These are phyloP conservation scores for Pantherophis guttatus DNA, from an alignment of 2,113 vertebrate species.

Conservation along the genomic window DNA sequence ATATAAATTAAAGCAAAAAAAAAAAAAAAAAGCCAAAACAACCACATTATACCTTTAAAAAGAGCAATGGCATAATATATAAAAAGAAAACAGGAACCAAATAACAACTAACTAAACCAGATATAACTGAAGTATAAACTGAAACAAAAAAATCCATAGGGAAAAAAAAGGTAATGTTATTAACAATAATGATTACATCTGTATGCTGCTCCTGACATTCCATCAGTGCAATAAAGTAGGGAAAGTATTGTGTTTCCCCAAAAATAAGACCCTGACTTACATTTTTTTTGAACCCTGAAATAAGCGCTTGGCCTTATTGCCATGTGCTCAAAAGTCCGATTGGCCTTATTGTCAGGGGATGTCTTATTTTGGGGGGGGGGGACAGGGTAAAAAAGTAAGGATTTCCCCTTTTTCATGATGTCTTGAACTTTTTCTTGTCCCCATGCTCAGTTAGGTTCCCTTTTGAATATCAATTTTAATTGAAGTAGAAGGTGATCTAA, in stretches of 20 bases:
- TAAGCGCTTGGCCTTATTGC: no score
- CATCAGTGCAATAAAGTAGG: neutral
- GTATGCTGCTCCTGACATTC: neutral
- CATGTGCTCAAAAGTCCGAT: no score
- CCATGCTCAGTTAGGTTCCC: neutral
- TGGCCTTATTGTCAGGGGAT: no score
- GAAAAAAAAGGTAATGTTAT: neutral
- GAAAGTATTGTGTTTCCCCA: neutral
- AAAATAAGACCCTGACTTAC: no score
- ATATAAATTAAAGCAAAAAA: no score
- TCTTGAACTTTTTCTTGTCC: neutral
- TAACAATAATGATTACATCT: neutral
- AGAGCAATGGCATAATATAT: neutral
- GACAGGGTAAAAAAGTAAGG: neutral
- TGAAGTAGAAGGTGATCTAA: neutral
- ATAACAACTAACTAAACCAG: neutral
- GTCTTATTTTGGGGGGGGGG: no score
- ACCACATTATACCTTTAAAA: neutral
- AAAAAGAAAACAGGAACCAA: neutral
- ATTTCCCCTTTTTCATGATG: neutral
- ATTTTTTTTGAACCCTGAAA: no score
- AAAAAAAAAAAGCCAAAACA: neutral
- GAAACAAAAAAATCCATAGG: neutral
- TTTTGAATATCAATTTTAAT: neutral
- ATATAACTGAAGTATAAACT: neutral